Conservation (phyloP, 2,113 vertebrate genomes). For the Podarcis muralis region DNA sequence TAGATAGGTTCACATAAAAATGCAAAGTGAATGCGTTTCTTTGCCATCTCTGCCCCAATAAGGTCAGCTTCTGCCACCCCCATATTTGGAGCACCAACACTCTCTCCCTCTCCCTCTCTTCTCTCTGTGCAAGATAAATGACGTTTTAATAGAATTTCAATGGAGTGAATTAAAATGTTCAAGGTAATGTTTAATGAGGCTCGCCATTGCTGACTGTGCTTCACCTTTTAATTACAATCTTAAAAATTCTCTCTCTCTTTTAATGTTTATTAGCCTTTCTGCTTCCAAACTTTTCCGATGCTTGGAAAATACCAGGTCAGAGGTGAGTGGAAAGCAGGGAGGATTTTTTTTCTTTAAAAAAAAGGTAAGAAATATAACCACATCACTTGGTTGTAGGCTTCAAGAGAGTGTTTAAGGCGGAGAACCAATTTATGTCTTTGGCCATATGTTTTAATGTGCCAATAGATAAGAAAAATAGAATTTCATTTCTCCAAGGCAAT, state of each 20-base stretch:
- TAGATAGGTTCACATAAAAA: too few relatives aligned
- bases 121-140: conserved; percentile 30
- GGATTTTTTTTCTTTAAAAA: background rate
- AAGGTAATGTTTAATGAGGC: conserved; percentile 45
- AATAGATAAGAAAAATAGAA: background rate
- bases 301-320: background rate
- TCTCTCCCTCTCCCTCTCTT: background rate
- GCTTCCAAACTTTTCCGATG: background rate
- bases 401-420: background rate
- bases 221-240: conserved; percentile 30
- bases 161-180: conserved; percentile 40
- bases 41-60: background rate
- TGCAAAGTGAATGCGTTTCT: too few relatives aligned
- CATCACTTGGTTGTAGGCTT: background rate
- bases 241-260: background rate
- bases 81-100: background rate
- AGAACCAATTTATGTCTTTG: conserved; percentile 15
- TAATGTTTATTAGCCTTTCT: background rate
- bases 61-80: background rate
- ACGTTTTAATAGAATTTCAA: conserved; percentile 48
- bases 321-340: background rate
- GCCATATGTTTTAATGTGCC: background rate
- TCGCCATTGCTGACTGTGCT: background rate
- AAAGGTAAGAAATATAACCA: background rate
- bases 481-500: conserved; percentile 19